A percentile compares a stretch with the other conserved stretches of the same genome.
Evolutionary conservation across 2,797 vertebrate species (phyloP).

Genomic region (Microcaecilia unicolor): DNA sequence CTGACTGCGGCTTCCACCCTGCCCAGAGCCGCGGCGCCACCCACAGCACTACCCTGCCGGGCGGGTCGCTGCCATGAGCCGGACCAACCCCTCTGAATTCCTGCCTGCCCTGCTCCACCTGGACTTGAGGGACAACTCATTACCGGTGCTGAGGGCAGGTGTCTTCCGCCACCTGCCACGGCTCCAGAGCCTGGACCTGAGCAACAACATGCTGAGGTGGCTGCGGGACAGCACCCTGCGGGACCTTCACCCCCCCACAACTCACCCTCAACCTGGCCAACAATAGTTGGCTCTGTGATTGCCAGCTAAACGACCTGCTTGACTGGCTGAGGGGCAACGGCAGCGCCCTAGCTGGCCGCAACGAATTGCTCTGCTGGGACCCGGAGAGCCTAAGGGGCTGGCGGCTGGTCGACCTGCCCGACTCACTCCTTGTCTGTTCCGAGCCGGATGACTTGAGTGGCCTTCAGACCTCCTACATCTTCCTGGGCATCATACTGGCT

Average conservation of each 20-base stretch:
- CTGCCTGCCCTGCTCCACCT: constrained; percentile 58
- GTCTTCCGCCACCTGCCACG: constrained; percentile 50
- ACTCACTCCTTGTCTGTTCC: constrained; percentile 59
- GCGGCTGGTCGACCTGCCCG: constrained; percentile 55
- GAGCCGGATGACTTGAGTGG: constrained; percentile 46
- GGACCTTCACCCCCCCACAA: constrained; percentile 49
- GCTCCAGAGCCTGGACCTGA: constrained; percentile 69
- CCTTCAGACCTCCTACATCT: constrained; percentile 91
- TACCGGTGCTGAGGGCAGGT: constrained; percentile 59
- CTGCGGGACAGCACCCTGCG: constrained; percentile 50
- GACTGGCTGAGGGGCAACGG: constrained; percentile 75
- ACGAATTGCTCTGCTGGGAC: constrained; percentile 59
- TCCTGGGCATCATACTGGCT: constrained; percentile 89
- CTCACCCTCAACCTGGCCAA: constrained; percentile 54
- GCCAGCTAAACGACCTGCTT: constrained; percentile 62
- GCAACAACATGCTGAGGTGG: constrained; percentile 65
- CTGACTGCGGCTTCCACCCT: too few relatives aligned
- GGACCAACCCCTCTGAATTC: too few relatives aligned
- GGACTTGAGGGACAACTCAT: constrained; percentile 76
- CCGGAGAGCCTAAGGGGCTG: constrained; percentile 53
- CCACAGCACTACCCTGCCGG: too few relatives aligned
- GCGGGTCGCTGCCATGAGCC: too few relatives aligned
- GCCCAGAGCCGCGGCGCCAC: too few relatives aligned
- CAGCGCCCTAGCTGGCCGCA: constrained; percentile 48
- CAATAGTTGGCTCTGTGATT: constrained; percentile 85